phyloP scores from a whole-genome alignment of 2,888 invertebrate genomes.

The Pilophorus perplexus region DNA sequence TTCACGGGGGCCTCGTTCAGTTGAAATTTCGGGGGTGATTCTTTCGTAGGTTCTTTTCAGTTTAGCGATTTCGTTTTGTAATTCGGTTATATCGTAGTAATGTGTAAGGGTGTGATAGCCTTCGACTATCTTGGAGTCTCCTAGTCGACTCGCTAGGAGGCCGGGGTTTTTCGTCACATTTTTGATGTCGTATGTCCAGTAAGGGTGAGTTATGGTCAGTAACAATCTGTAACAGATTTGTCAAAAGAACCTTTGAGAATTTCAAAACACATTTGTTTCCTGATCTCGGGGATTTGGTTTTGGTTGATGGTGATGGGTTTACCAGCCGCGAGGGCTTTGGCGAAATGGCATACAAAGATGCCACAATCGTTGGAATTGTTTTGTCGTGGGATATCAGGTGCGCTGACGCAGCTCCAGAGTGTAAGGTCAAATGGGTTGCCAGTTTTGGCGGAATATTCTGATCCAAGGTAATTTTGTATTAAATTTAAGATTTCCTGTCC shows the following conservation, averaged over 20 bases:
- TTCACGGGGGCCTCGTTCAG: neutral
- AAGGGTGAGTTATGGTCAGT: too few species aligned
- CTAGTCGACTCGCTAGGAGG: neutral
- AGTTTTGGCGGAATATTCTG: neutral
- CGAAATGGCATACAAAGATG: conserved; percentile 1
- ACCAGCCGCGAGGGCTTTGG: neutral
- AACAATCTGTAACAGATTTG: neutral
- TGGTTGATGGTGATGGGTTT: neutral
- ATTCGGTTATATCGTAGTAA: neutral
- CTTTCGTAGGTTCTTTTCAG: neutral
- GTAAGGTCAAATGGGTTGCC: neutral
- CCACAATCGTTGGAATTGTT: conserved; percentile 5
- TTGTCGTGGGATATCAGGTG: neutral
- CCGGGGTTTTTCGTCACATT: neutral
- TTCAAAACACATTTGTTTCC: neutral
- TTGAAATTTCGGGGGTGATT: neutral
- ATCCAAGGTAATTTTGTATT: neutral
- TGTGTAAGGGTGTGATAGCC: too few species aligned
- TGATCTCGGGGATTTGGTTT: neutral
- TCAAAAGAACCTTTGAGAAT: neutral
- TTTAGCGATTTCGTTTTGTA: neutral
- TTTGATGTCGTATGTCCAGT: neutral
- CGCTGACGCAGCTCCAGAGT: neutral
- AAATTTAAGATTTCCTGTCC: neutral
- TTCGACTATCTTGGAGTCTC: neutral